phyloP scores from a whole-genome alignment of 2,888 invertebrate species.

The Salpingus planirostris region DNA sequence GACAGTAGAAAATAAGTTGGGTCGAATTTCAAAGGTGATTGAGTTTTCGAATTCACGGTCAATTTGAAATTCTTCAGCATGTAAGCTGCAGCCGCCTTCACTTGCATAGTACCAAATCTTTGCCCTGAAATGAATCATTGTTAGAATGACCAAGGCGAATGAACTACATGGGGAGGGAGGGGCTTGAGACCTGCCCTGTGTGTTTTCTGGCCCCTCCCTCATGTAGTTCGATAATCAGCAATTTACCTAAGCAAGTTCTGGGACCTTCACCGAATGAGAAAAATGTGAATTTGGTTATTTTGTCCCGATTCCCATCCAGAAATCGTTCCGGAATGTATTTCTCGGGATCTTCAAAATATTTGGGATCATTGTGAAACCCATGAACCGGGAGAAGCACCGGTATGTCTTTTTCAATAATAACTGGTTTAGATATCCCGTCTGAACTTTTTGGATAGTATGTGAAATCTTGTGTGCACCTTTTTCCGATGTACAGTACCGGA shows the following conservation, averaged over 20 bases:
- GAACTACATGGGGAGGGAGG: background rate
- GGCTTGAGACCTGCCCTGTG: background rate
- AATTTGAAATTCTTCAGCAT: conserved; percentile 30
- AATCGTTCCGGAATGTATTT: conserved; percentile 21
- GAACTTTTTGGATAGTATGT: conserved; percentile 14
- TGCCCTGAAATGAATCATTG: no score
- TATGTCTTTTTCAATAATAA: conserved; percentile 17
- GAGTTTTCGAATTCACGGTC: conserved; percentile 22
- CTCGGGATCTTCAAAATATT: conserved; percentile 18
- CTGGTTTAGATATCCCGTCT: conserved; percentile 20
- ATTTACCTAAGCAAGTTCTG: conserved; percentile 26
- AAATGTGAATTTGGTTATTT: conserved; percentile 23
- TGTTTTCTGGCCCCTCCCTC: no score
- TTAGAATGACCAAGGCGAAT: conserved; percentile 4
- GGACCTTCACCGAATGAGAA: conserved; percentile 30
- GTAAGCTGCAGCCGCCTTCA: conserved; percentile 32
- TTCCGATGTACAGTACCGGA: conserved; percentile 16
- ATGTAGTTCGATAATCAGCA: no score
- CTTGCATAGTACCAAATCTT: conserved; percentile 22
- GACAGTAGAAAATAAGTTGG: conserved; percentile 17
- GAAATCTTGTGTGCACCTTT: conserved; percentile 20
- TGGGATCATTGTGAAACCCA: conserved; percentile 19
- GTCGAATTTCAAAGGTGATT: conserved; percentile 22
- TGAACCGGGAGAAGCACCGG: conserved; percentile 17
- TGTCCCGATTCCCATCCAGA: conserved; percentile 23